These are phyloP conservation scores for Sminthurinus aureus DNA, from an alignment of 2,888 invertebrate genomes.

Conservation along the genomic window DNA sequence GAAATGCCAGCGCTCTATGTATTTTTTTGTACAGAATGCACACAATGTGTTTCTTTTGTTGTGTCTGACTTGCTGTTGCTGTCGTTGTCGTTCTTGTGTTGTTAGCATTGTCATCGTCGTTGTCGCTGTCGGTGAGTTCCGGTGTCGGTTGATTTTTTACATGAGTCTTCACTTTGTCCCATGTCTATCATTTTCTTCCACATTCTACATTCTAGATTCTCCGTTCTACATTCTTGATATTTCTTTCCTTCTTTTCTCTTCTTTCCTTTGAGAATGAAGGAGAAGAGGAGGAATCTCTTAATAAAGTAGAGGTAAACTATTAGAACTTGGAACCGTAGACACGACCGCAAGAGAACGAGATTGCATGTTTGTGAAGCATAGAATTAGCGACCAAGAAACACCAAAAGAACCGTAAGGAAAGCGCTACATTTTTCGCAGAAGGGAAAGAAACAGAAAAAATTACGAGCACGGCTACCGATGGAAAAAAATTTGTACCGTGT, in stretches of 20 bases:
- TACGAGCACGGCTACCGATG: constrained; percentile 34
- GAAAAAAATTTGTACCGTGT: constrained; percentile 18
- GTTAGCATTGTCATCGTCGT: too few species aligned
- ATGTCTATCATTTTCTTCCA: background rate
- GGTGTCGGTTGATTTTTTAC: constrained; percentile 11
- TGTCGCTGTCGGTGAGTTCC: background rate
- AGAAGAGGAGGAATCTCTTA: constrained; percentile 27
- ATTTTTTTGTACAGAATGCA: too few species aligned
- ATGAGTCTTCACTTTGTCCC: background rate
- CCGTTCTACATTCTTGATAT: too few species aligned
- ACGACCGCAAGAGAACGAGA: constrained; percentile 5
- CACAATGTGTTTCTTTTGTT: background rate
- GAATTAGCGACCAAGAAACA: constrained; percentile 39
- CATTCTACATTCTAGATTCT: background rate
- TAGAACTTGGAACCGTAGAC: constrained; percentile 25
- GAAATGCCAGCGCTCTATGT: background rate
- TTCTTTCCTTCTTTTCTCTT: too few species aligned
- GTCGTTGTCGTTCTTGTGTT: too few species aligned
- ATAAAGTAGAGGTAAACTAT: constrained; percentile 43
- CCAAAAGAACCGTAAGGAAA: background rate
- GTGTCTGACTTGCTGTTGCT: background rate
- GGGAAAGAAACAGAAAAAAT: constrained; percentile 38
- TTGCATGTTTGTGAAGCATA: constrained; percentile 50
- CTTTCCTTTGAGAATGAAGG: too few species aligned
- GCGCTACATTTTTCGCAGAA: background rate